These are phyloP conservation scores for Tetrao urogallus DNA, from an alignment of 2,113 vertebrate species.

Conservation along the genomic window DNA sequence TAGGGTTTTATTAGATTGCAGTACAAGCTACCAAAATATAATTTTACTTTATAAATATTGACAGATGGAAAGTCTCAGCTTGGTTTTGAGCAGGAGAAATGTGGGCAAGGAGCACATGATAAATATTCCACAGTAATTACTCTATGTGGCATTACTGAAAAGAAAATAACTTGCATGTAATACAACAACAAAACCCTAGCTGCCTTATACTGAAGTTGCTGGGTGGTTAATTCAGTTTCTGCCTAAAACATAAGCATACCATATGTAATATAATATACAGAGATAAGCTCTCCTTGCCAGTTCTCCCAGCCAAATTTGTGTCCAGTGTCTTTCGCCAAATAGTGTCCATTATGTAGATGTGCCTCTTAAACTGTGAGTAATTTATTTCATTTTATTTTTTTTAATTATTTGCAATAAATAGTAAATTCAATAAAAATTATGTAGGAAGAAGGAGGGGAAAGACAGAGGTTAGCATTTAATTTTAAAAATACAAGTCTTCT, in stretches of 20 bases:
- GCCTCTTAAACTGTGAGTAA: background rate
- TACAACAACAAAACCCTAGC: background rate
- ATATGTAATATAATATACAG: fast-evolving
- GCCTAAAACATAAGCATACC: background rate
- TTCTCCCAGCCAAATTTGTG: background rate
- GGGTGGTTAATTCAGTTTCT: background rate
- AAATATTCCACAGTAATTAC: background rate
- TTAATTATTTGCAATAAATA: background rate
- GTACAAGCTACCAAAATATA: slow-evolving; percentile 31
- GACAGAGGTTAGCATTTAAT: background rate
- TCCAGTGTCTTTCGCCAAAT: background rate
- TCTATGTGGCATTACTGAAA: background rate
- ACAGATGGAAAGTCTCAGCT: background rate
- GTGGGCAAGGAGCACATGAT: background rate
- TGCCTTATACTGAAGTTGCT: background rate
- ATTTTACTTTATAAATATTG: slow-evolving; percentile 17
- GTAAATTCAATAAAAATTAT: background rate
- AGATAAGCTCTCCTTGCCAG: background rate
- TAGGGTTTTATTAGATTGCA: slow-evolving; percentile 2
- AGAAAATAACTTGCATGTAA: background rate
- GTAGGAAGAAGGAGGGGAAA: background rate
- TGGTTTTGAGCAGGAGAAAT: background rate
- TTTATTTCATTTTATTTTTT: background rate
- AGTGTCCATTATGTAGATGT: background rate
- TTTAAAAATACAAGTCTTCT: background rate